Evolutionary conservation across 2,113 vertebrate genomes (phyloP).

Genomic region (Machaerirhynchus nigripectus): DNA sequence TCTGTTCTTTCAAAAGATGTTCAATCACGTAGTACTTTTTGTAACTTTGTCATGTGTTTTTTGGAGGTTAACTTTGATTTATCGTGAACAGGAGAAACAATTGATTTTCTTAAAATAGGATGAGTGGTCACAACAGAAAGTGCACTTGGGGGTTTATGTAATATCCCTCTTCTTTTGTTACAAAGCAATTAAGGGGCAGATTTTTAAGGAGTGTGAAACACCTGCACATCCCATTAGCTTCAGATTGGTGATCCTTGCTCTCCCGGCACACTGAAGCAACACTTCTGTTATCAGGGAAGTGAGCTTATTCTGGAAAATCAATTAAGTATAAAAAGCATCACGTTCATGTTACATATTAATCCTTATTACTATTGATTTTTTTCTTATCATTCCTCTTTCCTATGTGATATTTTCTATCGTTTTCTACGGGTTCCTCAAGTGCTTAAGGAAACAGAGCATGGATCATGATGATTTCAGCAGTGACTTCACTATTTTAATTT

Average conservation of each 20-base stretch:
- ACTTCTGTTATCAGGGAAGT: not conserved
- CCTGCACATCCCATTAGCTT: not conserved
- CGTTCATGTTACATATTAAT: not conserved
- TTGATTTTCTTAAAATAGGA: not conserved
- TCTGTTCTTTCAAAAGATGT: not conserved
- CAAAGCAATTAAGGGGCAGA: not conserved
- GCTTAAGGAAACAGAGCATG: not conserved
- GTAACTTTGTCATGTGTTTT: not conserved
- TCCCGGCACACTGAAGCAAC: not conserved
- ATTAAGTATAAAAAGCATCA: not conserved
- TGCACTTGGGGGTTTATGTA: accelerated
- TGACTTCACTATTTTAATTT: not conserved
- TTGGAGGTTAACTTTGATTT: not conserved
- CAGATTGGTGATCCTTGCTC: not conserved
- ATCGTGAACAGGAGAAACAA: not conserved
- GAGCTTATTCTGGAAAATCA: not conserved
- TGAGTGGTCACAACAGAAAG: not conserved
- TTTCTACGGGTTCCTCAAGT: not conserved
- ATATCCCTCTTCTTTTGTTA: not conserved
- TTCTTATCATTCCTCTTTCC: not conserved
- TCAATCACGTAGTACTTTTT: not conserved
- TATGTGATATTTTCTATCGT: not conserved
- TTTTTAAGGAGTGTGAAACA: not conserved
- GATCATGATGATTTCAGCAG: not conserved
- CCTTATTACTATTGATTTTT: not conserved